Conservation (phyloP, 1,140 invertebrate species). For the Rhyacophila brunnea region DNA sequence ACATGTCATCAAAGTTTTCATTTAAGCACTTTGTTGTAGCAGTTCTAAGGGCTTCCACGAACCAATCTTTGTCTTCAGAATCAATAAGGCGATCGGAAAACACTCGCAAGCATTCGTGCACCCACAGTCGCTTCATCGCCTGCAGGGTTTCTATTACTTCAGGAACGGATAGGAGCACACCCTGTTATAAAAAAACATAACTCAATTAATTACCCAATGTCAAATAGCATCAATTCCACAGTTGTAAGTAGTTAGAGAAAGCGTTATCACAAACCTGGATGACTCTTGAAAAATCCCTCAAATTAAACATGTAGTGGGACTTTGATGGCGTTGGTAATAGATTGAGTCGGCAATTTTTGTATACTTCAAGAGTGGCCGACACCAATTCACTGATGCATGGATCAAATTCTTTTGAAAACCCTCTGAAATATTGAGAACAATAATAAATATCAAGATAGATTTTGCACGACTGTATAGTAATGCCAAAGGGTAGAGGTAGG, state of each 20-base stretch:
- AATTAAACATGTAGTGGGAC: slow-evolving; percentile 93
- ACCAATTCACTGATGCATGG: slow-evolving; percentile 89
- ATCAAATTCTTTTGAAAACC: slow-evolving; percentile 95
- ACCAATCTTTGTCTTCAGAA: slow-evolving; percentile 77
- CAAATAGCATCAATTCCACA: not conserved
- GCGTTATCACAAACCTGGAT: slow-evolving; percentile 64
- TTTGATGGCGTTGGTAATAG: slow-evolving; percentile 88
- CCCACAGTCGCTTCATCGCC: slow-evolving; percentile 90
- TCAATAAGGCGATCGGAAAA: slow-evolving; percentile 92
- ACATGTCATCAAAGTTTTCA: slow-evolving; percentile 54
- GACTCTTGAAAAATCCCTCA: slow-evolving; percentile 91
- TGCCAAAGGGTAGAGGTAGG: too few species aligned
- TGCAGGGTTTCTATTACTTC: slow-evolving; percentile 86
- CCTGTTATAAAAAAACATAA: slow-evolving; percentile 58
- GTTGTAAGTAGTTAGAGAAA: not conserved
- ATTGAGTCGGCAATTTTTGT: slow-evolving; percentile 79
- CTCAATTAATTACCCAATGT: too few species aligned
- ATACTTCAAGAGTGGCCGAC: slow-evolving; percentile 79
- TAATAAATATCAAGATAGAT: too few species aligned
- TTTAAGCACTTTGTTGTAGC: slow-evolving; percentile 51
- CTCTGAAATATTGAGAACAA: slow-evolving; percentile 58
- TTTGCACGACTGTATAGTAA: too few species aligned
- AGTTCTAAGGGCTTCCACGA: slow-evolving; percentile 61
- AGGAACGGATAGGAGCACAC: slow-evolving; percentile 87
- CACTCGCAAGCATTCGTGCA: slow-evolving; percentile 91